phyloP scores from a whole-genome alignment of 2,113 vertebrate species.

The Dicentrarchus labrax region DNA sequence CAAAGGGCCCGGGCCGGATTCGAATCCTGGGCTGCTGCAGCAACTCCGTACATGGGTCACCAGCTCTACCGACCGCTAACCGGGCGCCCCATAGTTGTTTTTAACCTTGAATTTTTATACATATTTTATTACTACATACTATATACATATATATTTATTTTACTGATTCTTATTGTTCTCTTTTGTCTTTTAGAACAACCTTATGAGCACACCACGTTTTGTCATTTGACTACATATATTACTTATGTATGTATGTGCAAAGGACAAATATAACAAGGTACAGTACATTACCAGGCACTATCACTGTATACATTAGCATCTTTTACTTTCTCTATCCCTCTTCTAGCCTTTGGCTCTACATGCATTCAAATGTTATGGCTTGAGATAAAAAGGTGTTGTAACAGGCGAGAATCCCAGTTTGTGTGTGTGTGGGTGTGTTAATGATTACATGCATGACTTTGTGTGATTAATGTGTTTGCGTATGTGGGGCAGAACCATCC shows the following conservation, averaged over 20 bases:
- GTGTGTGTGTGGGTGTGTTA: conserved; percentile 12
- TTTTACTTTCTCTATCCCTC: not conserved
- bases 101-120: too few relatives aligned
- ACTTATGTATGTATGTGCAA: too few relatives aligned
- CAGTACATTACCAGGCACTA: too few relatives aligned
- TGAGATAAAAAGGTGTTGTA: conserved; percentile 22
- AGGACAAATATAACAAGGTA: too few relatives aligned
- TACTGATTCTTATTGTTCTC: not conserved
- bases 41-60: too few relatives aligned
- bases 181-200: too few relatives aligned
- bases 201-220: not conserved
- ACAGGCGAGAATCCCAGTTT: conserved; percentile 16
- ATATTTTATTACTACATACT: too few relatives aligned
- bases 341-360: not conserved
- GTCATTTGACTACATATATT: not conserved
- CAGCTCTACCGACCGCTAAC: too few relatives aligned
- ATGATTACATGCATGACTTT: conserved; percentile 50
- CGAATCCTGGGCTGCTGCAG: too few relatives aligned
- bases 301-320: not conserved
- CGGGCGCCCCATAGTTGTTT: too few relatives aligned
- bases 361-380: conserved; percentile 7
- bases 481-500: conserved; percentile 59
- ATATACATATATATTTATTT: not conserved
- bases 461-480: conserved; percentile 60
- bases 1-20: too few relatives aligned